Percentiles rank a stretch among this genome's conserved stretches.
Conservation (phyloP, 2,113 vertebrate genomes). For the Solea solea region DNA sequence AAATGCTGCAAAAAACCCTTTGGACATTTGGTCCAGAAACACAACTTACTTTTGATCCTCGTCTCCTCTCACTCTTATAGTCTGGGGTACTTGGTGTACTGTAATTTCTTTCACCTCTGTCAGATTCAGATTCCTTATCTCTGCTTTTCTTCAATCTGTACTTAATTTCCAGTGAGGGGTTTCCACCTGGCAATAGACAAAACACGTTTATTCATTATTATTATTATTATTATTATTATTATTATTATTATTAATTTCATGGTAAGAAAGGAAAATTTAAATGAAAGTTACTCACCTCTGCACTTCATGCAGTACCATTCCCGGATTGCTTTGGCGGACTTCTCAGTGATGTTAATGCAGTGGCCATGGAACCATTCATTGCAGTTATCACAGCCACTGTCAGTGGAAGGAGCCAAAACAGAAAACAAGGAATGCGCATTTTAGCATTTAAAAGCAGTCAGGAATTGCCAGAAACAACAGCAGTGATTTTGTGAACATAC, state of each 20-base stretch:
- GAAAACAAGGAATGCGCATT: neutral
- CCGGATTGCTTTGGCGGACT: constrained; percentile 91
- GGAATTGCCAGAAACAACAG: neutral
- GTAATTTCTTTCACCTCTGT: constrained; percentile 75
- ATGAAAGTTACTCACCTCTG: constrained; percentile 77
- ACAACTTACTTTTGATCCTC: constrained; percentile 80
- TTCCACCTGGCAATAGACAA: constrained; percentile 75
- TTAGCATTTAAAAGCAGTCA: neutral
- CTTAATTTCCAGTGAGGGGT: constrained; percentile 87
- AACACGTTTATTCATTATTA: neutral
- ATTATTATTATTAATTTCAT: neutral
- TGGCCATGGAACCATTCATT: constrained; percentile 96
- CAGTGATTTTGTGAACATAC: constrained; percentile 71
- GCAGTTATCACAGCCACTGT: constrained; percentile 93
- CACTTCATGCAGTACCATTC: constrained; percentile 93
- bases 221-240: neutral
- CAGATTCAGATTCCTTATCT: constrained; percentile 80
- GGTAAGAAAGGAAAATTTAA: neutral
- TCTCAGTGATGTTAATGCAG: constrained; percentile 94
- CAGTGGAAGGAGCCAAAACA: constrained; percentile 6
- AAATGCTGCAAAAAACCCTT: too few species aligned
- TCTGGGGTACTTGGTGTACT: constrained; percentile 77
- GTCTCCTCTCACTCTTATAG: constrained; percentile 79
- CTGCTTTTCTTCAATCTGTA: constrained; percentile 88
- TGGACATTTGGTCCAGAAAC: neutral